Evolutionary conservation across 2,113 vertebrate species (phyloP), one percentile per base, ranked within the genome.

Genomic region (Alexandromys fortis): DNA sequence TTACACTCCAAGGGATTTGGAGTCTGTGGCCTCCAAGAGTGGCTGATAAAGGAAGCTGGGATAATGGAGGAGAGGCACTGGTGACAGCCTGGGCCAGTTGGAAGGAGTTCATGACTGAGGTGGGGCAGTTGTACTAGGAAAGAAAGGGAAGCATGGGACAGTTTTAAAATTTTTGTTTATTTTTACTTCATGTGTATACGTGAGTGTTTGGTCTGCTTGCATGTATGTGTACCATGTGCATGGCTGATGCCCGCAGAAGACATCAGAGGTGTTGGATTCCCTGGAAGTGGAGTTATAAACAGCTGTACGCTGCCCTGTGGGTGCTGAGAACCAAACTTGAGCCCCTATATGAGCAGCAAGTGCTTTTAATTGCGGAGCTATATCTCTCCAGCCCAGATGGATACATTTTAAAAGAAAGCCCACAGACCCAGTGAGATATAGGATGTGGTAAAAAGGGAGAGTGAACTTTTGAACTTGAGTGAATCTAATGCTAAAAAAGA

Each of bases 331-430:
- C n/a, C 58, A 83, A 83, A 42, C 58, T 38, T 42, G 13, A 33
- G 24, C n/a, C 24, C 10, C 24, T 63, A 38, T 1, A 19, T 42
- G 58, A 63, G 7, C 58, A 42, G 24, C 13, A 10, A 19, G 61
- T 63, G n/a, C n/a, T 83, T 83, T 63, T 30, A 63, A 30, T 14
- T 16, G n/a, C 14, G 19, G 42, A 47, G 2, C 42, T 42, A 4
- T 45, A 8, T 45, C 81, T 83, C 58, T 17, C n/a, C 79, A 63
- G 58, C 58, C 24, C 58, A 45, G n/a, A 42, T 5, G 2, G 26
- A 83, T 42, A 16, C 10, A 7, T 77, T 91, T 73, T 58, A 35
- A 73, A 91, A 96, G 38, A 78, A 83, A 72, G 85, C 76, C 8
- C 67, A 33, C 16, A 76, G 77, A 26, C 21, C 45, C 73, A 86